Percentiles rank a stretch among this genome's conserved stretches.
phyloP scores from a whole-genome alignment of 2,113 vertebrate species.

The Myrmophylax atrothorax region DNA sequence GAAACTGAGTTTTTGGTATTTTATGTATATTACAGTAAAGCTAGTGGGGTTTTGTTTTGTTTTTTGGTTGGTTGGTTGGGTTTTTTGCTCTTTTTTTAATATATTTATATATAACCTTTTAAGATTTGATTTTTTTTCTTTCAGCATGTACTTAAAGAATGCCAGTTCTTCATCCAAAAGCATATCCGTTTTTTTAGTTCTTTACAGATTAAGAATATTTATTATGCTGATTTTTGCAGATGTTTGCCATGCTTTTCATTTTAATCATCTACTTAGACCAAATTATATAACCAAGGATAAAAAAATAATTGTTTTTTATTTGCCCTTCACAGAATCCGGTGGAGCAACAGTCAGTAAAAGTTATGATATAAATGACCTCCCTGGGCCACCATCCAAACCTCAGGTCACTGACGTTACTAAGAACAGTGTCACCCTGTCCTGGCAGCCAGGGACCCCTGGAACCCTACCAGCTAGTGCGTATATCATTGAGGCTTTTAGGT shows the following conservation, averaged over 20 bases:
- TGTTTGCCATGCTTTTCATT: background rate
- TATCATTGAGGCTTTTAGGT: constrained; percentile 99
- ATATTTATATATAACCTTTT: background rate
- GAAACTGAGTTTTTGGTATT: background rate
- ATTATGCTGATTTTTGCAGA: background rate
- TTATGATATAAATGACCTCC: constrained; percentile 89
- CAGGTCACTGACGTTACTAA: constrained; percentile 98
- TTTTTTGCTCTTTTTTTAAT: background rate
- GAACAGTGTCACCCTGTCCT: constrained; percentile 96
- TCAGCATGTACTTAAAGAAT: background rate
- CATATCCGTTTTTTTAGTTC: background rate
- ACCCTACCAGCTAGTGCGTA: constrained; percentile 86
- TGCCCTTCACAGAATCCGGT: constrained; percentile 80
- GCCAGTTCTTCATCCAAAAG: background rate
- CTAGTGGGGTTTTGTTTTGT: background rate
- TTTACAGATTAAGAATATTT: background rate
- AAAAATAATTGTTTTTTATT: constrained; percentile 5
- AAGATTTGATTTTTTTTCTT: background rate
- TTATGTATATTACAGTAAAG: background rate
- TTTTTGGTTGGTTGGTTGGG: too few species aligned
- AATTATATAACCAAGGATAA: background rate
- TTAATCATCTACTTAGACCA: background rate
- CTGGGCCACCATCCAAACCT: constrained; percentile 94
- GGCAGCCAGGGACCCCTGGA: constrained; percentile 88
- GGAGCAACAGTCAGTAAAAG: constrained; percentile 84